A percentile compares a stretch with the other conserved stretches of the same genome.
Conservation (phyloP, 2,113 vertebrate genomes). For the Ciconia boyciana region DNA sequence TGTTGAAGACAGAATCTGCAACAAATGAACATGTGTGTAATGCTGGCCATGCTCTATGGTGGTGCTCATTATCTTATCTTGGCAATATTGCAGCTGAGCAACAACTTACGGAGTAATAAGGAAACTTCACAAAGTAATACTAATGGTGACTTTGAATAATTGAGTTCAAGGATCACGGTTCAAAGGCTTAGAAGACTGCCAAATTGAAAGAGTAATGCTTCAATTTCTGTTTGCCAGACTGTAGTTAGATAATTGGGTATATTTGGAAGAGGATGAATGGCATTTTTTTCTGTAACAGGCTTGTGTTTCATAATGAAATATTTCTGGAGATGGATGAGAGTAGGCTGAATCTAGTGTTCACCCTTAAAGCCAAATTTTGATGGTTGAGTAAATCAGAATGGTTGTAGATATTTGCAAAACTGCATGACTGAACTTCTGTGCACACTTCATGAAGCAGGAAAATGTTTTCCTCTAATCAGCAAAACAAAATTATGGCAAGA, state of each 20-base stretch:
- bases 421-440: slow-evolving; percentile 47
- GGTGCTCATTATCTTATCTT: neutral
- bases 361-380: slow-evolving; percentile 35
- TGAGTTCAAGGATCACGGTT: neutral
- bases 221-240: neutral
- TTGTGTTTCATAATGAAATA: slow-evolving; percentile 31
- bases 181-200: slow-evolving; percentile 4
- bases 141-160: neutral
- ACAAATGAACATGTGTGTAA: neutral
- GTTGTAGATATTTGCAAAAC: neutral
- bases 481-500: neutral
- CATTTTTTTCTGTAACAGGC: neutral
- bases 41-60: neutral
- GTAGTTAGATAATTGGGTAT: slow-evolving; percentile 39
- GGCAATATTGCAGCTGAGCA: neutral
- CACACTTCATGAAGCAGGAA: slow-evolving; percentile 17
- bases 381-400: slow-evolving; percentile 49
- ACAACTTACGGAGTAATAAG: neutral
- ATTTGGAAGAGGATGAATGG: slow-evolving; percentile 47
- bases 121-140: neutral
- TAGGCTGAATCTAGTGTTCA: neutral
- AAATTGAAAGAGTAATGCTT: neutral
- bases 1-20: neutral
- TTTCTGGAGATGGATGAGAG: slow-evolving; percentile 16
- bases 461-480: slow-evolving; percentile 31